A percentile compares a stretch with the other conserved stretches of the same genome.
Evolutionary conservation across 2,888 invertebrate species (phyloP).

Genomic region (Pollenia angustigena): DNA sequence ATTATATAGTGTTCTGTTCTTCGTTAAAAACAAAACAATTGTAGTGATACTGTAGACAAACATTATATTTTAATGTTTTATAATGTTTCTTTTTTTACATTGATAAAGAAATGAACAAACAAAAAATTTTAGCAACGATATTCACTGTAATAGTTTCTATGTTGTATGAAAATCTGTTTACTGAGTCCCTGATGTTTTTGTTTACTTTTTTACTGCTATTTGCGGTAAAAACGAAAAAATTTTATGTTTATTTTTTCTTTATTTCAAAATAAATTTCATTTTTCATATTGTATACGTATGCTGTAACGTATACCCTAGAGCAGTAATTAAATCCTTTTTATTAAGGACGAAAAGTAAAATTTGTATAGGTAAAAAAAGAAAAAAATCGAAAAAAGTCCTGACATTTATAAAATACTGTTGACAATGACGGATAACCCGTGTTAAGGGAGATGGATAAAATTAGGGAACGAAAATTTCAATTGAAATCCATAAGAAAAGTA

Average conservation of each 20-base stretch:
- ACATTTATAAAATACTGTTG: constrained; percentile 40
- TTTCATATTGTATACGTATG: background rate
- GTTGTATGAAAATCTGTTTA: background rate
- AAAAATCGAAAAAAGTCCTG: background rate
- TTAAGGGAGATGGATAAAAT: background rate
- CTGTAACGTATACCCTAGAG: constrained; percentile 34
- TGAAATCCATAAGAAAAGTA: background rate
- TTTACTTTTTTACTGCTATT: background rate
- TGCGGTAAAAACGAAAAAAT: constrained; percentile 29
- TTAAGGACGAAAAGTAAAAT: constrained; percentile 3
- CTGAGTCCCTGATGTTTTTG: background rate
- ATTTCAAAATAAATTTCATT: constrained; percentile 17
- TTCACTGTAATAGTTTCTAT: too few species aligned
- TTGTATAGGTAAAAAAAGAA: background rate
- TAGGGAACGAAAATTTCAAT: constrained; percentile 16
- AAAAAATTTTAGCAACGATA: too few species aligned
- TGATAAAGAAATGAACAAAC: too few species aligned
- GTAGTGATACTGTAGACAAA: too few species aligned
- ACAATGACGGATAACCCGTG: constrained; percentile 51
- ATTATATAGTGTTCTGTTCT: too few species aligned
- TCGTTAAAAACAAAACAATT: too few species aligned
- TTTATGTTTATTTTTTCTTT: constrained; percentile 2
- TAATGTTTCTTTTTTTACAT: too few species aligned
- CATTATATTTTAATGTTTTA: too few species aligned
- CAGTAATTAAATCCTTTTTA: constrained; percentile 60